Evolutionary conservation across 2,888 invertebrate genomes (phyloP).

Genomic region (Napeogenes sylphis): DNA sequence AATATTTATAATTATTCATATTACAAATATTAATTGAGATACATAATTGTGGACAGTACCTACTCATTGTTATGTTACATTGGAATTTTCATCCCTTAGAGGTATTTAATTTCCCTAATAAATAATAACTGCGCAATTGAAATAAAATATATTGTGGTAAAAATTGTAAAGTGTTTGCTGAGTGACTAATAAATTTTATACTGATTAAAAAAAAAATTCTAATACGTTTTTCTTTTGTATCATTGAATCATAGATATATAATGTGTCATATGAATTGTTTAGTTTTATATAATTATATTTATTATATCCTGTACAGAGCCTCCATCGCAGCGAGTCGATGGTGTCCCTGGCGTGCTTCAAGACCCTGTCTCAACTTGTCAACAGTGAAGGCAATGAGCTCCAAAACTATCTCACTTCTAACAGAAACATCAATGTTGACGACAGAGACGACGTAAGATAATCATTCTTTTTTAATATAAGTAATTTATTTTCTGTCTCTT

Average conservation of each 20-base stretch:
- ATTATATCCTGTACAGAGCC: slow-evolving; percentile 79
- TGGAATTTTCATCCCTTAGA: slow-evolving; percentile 53
- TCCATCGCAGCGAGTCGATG: slow-evolving; percentile 94
- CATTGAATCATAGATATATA: too few relatives aligned
- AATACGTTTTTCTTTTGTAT: too few relatives aligned
- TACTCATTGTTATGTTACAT: slow-evolving; percentile 46
- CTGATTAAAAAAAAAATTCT: too few relatives aligned
- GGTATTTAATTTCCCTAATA: slow-evolving; percentile 39
- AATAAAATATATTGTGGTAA: too few relatives aligned
- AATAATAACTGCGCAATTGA: neutral
- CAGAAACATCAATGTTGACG: slow-evolving; percentile 89
- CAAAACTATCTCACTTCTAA: slow-evolving; percentile 90
- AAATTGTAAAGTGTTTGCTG: too few relatives aligned
- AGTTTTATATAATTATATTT: too few relatives aligned
- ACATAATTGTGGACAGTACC: slow-evolving; percentile 10
- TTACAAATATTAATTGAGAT: neutral
- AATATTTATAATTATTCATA: slow-evolving; percentile 17
- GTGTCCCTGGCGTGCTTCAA: slow-evolving; percentile 90
- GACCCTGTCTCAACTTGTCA: slow-evolving; percentile 87
- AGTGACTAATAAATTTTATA: too few relatives aligned
- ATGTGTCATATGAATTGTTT: too few relatives aligned
- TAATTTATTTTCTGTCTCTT: too few relatives aligned
- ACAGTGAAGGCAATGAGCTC: slow-evolving; percentile 86
- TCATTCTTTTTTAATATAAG: slow-evolving; percentile 4
- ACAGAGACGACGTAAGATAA: slow-evolving; percentile 86